These are phyloP conservation scores for Lordiphosa stackelbergi DNA, from an alignment of 1,140 invertebrate genomes.

Conservation along the genomic window DNA sequence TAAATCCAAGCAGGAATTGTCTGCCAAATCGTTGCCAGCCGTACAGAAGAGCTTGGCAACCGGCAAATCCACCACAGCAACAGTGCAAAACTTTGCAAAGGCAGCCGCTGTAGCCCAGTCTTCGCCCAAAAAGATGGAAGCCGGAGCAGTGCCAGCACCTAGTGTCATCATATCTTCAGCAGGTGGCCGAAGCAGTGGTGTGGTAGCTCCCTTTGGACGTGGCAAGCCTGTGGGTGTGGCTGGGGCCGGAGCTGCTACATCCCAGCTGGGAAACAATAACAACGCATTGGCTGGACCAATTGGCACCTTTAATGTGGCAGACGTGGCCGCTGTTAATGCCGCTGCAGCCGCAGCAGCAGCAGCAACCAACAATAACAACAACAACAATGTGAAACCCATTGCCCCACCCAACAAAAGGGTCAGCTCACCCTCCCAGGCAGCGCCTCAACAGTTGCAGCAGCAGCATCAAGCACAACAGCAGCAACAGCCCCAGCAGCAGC, in stretches of 20 bases:
- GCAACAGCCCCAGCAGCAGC: conserved; percentile 26
- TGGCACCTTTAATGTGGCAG: conserved; percentile 74
- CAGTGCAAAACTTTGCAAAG: conserved; percentile 50
- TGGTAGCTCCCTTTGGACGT: conserved; percentile 78
- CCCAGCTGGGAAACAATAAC: conserved; percentile 72
- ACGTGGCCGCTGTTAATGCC: conserved; percentile 70
- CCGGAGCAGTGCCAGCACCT: not conserved
- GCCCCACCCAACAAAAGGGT: conserved; percentile 59
- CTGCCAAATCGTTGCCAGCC: conserved; percentile 22
- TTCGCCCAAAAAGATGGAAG: conserved; percentile 63
- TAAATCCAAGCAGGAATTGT: conserved; percentile 38
- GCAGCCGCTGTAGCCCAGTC: conserved; percentile 26
- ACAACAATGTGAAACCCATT: conserved; percentile 44
- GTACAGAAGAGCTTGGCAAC: conserved; percentile 29
- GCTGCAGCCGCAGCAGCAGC: conserved; percentile 57
- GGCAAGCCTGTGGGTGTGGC: conserved; percentile 65
- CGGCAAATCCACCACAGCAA: conserved; percentile 36
- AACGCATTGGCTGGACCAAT: conserved; percentile 74
- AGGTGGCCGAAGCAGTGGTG: conserved; percentile 58
- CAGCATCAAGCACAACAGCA: conserved; percentile 13
- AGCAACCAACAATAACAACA: conserved; percentile 23
- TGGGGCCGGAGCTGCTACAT: conserved; percentile 48
- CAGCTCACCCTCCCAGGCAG: conserved; percentile 35
- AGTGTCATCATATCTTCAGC: conserved; percentile 4
- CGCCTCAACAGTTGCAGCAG: conserved; percentile 21